Base-by-base conservation (phyloP, 2,113 vertebrate genomes). In the Elephantulus edwardii region DNA sequence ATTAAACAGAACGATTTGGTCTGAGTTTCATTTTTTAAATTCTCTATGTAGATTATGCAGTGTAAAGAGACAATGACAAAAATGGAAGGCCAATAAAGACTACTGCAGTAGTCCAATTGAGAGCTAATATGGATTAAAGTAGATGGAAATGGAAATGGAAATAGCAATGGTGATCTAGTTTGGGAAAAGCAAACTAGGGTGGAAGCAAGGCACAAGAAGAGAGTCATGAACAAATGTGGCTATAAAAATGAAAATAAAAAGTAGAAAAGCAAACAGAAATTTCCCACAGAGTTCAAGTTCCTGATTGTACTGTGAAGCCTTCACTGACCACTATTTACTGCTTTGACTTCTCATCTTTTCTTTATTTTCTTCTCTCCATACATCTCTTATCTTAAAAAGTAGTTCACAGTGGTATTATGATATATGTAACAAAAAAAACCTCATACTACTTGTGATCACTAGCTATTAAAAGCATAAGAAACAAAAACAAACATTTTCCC, bases 401-500 rank as follows among this genome's bases (percentile, higher is more conserved):
- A 82, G 81, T 8, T 72, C 24, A 72, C 26, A 30, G 40, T 60
- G 26, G 24, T 42, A 52, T 64, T 30, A 75, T 3, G 16, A 79
- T 11, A 28, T 64, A 89, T n/a, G 2, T 64, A 86, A 56, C n/a
- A n/a, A n/a, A n/a, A 71, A 88, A 88, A 71, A 76, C 44, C 44
- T 54, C 87, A 24, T 54, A 60, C 35, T 40, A 6, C 38, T 35
- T 83, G 60, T 68, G 40, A 75, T 52, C 28, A 20, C 16, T 44
- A 64, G 3, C 6, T 91, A 62, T 62, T 64, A 54, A 8, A 64
- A 8, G 52, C 70, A 75, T 28, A 54, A 16, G 42, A 95, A 93
- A 84, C 24, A 44, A 84, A 62, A 52, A 68, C 20, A 86, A 88
- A 84, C 7, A 62, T 28, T 38, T 89, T 91, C 72, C 75, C 20